These are phyloP conservation scores for Catostomus latipinnis DNA, from an alignment of 2,797 vertebrate genomes.

Conservation along the genomic window DNA sequence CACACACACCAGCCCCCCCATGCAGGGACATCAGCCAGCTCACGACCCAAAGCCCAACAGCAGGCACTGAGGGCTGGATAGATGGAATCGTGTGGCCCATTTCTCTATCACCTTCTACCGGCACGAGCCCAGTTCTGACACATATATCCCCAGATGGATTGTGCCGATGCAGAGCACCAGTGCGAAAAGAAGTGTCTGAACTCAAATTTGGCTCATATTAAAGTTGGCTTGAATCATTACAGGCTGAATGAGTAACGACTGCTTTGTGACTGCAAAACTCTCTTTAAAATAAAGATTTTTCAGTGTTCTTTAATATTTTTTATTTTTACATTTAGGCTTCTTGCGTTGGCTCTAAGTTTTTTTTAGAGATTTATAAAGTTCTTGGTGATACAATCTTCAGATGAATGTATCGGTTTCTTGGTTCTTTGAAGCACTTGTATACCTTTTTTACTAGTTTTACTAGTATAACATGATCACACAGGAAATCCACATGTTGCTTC, in stretches of 20 bases:
- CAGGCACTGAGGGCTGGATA: slow-evolving; percentile 10
- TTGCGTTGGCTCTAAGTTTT: neutral
- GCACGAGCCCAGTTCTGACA: slow-evolving; percentile 28
- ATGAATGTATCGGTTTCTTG: too few relatives aligned
- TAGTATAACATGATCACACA: too few relatives aligned
- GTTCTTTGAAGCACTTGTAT: too few relatives aligned
- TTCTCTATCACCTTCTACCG: slow-evolving; percentile 9
- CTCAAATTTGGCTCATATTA: neutral
- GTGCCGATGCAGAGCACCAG: neutral
- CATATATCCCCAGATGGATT: slow-evolving; percentile 6
- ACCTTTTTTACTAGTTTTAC: too few relatives aligned
- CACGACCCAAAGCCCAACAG: slow-evolving; percentile 34
- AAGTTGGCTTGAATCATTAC: too few relatives aligned
- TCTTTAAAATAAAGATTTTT: too few relatives aligned
- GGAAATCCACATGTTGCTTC: too few relatives aligned
- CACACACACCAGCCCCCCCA: slow-evolving; percentile 18
- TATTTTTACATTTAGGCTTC: too few relatives aligned
- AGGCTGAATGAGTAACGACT: too few relatives aligned
- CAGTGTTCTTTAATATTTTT: too few relatives aligned
- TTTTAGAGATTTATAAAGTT: neutral
- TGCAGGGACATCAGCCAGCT: slow-evolving; percentile 15
- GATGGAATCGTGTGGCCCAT: neutral
- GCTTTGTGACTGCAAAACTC: too few relatives aligned
- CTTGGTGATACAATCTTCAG: neutral
- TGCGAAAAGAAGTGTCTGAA: neutral